phyloP scores from a whole-genome alignment of 1,140 invertebrate species.

The Lucilia sericata region DNA sequence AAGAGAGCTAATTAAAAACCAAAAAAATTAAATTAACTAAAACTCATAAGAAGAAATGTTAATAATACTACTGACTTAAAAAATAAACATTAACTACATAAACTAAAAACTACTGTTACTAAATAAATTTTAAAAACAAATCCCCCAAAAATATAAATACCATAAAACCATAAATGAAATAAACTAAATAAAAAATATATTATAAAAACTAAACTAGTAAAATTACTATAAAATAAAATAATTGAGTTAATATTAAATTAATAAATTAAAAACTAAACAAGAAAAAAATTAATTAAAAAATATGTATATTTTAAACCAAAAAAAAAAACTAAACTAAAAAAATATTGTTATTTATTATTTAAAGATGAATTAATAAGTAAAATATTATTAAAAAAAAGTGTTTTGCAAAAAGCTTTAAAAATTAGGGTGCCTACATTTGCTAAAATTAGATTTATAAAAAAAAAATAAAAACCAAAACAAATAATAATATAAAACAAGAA shows the following conservation, averaged over 20 bases:
- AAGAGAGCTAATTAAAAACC: background rate
- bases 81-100: background rate
- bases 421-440: conserved; percentile 68
- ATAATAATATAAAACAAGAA: background rate
- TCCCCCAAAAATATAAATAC: background rate
- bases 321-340: conserved; percentile 42
- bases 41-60: background rate
- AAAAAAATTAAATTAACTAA: background rate
- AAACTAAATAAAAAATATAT: background rate
- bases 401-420: conserved; percentile 68
- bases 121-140: background rate
- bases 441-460: conserved; percentile 53
- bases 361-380: conserved; percentile 27
- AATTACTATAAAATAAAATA: background rate
- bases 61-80: background rate
- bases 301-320: conserved; percentile 43
- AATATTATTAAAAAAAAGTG: conserved; percentile 64
- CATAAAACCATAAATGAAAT: background rate
- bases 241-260: background rate
- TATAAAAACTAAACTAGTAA: background rate
- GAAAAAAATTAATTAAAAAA: background rate
- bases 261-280: background rate
- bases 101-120: background rate
- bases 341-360: conserved; percentile 57
- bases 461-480: conserved; percentile 69